These are phyloP conservation scores for Periophthalmodon schlosseri DNA, from an alignment of 2,113 vertebrate species.

Conservation along the genomic window DNA sequence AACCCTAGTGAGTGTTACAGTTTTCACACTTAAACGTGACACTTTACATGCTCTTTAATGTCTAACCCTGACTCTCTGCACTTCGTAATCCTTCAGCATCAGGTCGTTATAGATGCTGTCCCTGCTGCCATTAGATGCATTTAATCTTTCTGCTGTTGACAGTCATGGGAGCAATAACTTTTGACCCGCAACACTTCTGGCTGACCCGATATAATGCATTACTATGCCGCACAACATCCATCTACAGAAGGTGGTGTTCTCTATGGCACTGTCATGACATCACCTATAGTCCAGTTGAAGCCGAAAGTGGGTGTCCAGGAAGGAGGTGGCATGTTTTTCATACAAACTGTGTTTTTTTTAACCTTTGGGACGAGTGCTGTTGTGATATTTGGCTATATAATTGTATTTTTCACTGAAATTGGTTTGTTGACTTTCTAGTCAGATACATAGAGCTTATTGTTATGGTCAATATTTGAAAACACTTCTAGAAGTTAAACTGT, in stretches of 20 bases:
- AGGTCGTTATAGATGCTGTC: conserved; percentile 48
- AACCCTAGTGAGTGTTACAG: not conserved
- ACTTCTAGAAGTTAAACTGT: not conserved
- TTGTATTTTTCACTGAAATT: no score
- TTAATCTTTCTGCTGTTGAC: conserved; percentile 58
- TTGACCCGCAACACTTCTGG: conserved; percentile 15
- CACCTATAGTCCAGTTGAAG: not conserved
- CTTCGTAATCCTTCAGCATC: conserved; percentile 20
- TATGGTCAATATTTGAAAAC: not conserved
- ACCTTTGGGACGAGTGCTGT: not conserved
- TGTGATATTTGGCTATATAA: not conserved
- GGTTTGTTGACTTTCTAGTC: no score
- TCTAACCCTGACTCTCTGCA: conserved; percentile 21
- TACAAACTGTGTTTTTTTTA: not conserved
- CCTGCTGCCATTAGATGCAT: conserved; percentile 36
- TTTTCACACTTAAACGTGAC: not conserved
- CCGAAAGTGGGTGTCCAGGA: not conserved
- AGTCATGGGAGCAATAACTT: conserved; percentile 45
- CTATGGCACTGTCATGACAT: conserved; percentile 8
- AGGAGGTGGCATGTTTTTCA: not conserved
- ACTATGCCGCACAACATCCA: conserved; percentile 21
- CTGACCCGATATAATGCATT: conserved; percentile 33
- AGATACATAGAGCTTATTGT: not conserved
- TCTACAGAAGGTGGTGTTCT: conserved; percentile 25
- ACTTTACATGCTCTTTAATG: conserved; percentile 13